Evolutionary conservation across 2,888 invertebrate genomes (phyloP).

Genomic region (Hetaerina titia): DNA sequence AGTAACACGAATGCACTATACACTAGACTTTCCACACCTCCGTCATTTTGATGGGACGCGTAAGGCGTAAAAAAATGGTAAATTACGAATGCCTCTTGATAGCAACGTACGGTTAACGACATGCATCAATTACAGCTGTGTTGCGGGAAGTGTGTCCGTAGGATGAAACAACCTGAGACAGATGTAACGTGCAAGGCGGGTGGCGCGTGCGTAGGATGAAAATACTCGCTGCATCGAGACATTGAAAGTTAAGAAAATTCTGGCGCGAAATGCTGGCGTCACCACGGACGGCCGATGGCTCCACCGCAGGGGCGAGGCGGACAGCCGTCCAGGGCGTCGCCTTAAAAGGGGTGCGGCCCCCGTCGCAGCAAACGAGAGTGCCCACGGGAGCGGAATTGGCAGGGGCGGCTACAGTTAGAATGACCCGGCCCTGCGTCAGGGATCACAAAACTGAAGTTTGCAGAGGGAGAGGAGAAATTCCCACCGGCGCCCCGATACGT

Average conservation of each 20-base stretch:
- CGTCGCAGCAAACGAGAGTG: not conserved
- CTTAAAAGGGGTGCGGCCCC: not conserved
- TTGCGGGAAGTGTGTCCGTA: not conserved
- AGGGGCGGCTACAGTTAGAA: not conserved
- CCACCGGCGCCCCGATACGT: not conserved
- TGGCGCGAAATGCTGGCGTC: not conserved
- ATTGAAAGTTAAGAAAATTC: not conserved
- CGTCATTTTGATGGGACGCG: too few relatives aligned
- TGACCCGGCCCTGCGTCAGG: not conserved
- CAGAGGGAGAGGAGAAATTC: not conserved
- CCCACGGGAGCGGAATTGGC: not conserved
- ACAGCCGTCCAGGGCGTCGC: not conserved
- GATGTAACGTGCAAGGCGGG: not conserved
- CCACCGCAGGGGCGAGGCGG: not conserved
- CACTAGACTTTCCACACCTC: too few relatives aligned
- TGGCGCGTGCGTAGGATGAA: not conserved
- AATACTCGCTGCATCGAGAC: not conserved
- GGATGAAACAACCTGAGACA: not conserved
- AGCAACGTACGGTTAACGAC: too few relatives aligned
- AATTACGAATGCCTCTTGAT: too few relatives aligned
- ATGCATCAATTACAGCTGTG: not conserved
- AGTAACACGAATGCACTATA: too few relatives aligned
- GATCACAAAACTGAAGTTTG: not conserved
- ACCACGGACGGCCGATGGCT: too few relatives aligned
- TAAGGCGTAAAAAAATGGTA: too few relatives aligned